These are phyloP conservation scores for Ceryle rudis DNA, from an alignment of 2,797 vertebrate species.

Conservation along the genomic window DNA sequence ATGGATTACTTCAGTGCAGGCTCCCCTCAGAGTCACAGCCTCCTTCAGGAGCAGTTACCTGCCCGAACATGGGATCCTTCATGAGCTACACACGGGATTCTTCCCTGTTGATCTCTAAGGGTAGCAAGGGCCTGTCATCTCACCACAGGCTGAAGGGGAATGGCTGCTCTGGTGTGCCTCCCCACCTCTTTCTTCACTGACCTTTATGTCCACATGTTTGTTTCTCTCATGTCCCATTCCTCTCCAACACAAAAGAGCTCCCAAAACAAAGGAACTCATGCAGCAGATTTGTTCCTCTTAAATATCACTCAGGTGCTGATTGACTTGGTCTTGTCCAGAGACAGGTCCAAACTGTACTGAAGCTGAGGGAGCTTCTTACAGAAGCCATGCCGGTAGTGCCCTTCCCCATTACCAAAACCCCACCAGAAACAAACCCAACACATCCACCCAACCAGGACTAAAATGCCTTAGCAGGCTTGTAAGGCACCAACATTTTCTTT, in stretches of 20 bases:
- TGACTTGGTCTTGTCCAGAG: neutral
- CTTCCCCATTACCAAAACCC: neutral
- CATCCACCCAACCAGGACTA: neutral
- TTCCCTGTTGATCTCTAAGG: neutral
- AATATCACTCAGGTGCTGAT: neutral
- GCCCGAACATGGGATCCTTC: neutral
- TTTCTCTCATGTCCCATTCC: neutral
- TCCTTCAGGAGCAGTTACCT: neutral
- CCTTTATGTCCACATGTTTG: neutral
- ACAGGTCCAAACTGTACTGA: neutral
- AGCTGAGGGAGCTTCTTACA: neutral
- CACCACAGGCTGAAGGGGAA: neutral
- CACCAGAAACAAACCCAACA: neutral
- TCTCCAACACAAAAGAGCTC: neutral
- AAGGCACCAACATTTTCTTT: neutral
- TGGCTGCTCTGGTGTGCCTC: neutral
- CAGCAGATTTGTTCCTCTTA: neutral
- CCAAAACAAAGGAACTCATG: neutral
- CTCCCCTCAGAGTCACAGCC: neutral
- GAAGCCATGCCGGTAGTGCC: neutral
- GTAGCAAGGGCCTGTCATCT: neutral
- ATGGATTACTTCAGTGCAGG: neutral
- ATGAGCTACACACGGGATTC: neutral
- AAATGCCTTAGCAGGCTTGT: neutral
- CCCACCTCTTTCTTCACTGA: neutral